Evolutionary conservation across 1,140 invertebrate species (phyloP).

Genomic region (Agrilus planipennis): DNA sequence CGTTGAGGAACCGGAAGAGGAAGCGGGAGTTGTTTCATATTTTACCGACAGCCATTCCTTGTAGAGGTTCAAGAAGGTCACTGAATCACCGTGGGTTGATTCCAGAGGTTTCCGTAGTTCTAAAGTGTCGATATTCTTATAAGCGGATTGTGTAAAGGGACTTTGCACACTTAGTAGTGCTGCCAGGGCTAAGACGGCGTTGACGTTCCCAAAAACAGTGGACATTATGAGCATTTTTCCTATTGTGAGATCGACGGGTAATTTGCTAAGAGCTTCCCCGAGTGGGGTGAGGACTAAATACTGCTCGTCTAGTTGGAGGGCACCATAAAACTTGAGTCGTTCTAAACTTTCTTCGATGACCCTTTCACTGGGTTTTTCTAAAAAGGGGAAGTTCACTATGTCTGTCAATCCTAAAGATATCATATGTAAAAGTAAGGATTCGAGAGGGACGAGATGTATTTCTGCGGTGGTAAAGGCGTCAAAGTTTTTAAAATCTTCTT

Average conservation of each 20-base stretch:
- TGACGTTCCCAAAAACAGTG: slow-evolving; percentile 79
- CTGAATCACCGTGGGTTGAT: slow-evolving; percentile 90
- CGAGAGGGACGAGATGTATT: slow-evolving; percentile 75
- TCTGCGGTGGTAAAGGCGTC: slow-evolving; percentile 69
- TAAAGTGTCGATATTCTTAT: slow-evolving; percentile 64
- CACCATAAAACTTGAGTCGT: slow-evolving; percentile 81
- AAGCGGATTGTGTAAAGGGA: slow-evolving; percentile 84
- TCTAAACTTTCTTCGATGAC: slow-evolving; percentile 79
- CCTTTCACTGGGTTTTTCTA: slow-evolving; percentile 75
- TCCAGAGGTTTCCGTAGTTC: slow-evolving; percentile 68
- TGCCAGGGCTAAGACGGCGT: slow-evolving; percentile 83
- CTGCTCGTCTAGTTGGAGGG: slow-evolving; percentile 64
- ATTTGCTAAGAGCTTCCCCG: slow-evolving; percentile 72
- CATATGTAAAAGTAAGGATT: slow-evolving; percentile 89
- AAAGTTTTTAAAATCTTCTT: slow-evolving; percentile 48
- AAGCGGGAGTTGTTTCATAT: slow-evolving; percentile 27
- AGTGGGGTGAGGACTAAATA: slow-evolving; percentile 66
- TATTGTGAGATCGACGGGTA: slow-evolving; percentile 90
- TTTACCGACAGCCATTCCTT: slow-evolving; percentile 82
- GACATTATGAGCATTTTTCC: slow-evolving; percentile 95
- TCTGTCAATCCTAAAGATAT: slow-evolving; percentile 88
- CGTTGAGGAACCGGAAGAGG: neutral
- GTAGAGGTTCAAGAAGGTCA: slow-evolving; percentile 82
- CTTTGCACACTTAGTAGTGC: slow-evolving; percentile 88
- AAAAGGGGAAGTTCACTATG: slow-evolving; percentile 86